These are phyloP conservation scores for Hylia prasina DNA, from an alignment of 2,113 vertebrate genomes.

Conservation along the genomic window DNA sequence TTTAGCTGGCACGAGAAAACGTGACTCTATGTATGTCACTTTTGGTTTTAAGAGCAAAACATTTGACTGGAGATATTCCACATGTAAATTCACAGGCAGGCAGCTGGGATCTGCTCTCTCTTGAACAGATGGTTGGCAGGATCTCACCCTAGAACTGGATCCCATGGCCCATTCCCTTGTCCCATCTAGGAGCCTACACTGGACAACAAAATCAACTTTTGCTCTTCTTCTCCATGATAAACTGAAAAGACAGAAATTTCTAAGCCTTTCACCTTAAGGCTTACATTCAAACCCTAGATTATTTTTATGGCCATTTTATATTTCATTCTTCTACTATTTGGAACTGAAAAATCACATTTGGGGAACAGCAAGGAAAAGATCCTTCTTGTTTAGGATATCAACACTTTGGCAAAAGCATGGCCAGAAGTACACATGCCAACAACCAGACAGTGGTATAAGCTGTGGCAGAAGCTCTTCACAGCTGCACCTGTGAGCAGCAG, in stretches of 20 bases:
- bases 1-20: fast-evolving
- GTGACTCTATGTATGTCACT: fast-evolving
- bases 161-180: not conserved
- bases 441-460: fast-evolving
- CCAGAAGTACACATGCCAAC: not conserved
- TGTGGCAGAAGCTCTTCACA: not conserved
- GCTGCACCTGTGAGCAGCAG: not conserved
- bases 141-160: not conserved
- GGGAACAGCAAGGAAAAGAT: not conserved
- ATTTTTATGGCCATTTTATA: not conserved
- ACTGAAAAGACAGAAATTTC: not conserved
- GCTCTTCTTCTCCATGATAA: not conserved
- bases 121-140: not conserved
- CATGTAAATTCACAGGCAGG: not conserved
- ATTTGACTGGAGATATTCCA: fast-evolving
- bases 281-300: not conserved
- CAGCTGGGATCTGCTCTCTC: not conserved
- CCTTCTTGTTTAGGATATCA: not conserved
- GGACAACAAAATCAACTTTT: not conserved
- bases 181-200: not conserved
- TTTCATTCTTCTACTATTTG: not conserved
- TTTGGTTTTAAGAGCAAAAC: not conserved
- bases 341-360: not conserved
- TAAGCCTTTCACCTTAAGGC: not conserved
- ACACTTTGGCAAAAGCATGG: not conserved